Percentiles rank a stretch among this genome's conserved stretches.
Evolutionary conservation across 1,140 invertebrate genomes (phyloP).

Genomic region (Zaprionus davidi): DNA sequence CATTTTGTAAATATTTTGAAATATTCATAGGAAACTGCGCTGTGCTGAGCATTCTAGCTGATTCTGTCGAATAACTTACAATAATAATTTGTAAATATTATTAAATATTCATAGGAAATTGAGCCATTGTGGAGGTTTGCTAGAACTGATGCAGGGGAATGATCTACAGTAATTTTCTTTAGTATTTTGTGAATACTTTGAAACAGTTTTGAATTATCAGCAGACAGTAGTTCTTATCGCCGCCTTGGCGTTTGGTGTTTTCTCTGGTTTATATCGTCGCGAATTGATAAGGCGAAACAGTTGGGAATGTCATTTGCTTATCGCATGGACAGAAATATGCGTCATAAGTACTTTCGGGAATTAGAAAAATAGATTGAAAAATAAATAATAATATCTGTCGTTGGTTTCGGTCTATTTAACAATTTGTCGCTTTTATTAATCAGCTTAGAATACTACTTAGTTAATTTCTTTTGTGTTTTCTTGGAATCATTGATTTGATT

Average conservation of each 20-base stretch:
- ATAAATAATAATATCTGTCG: background rate
- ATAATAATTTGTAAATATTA: too few relatives aligned
- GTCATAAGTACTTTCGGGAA: background rate
- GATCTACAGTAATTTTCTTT: too few relatives aligned
- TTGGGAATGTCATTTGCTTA: background rate
- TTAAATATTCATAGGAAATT: too few relatives aligned
- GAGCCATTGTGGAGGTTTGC: too few relatives aligned
- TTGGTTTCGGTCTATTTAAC: slow-evolving; percentile 46
- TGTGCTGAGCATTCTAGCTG: too few relatives aligned
- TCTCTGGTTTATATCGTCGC: background rate
- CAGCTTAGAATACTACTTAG: slow-evolving; percentile 54
- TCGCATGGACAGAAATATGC: background rate
- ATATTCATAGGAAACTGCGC: too few relatives aligned
- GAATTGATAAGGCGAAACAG: slow-evolving; percentile 8
- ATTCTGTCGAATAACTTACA: too few relatives aligned
- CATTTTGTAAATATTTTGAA: too few relatives aligned
- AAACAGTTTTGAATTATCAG: background rate
- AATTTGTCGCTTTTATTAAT: slow-evolving; percentile 46
- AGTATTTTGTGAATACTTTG: too few relatives aligned
- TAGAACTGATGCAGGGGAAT: too few relatives aligned
- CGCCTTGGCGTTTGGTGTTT: background rate
- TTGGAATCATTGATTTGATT: slow-evolving; percentile 52
- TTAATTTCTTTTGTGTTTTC: slow-evolving; percentile 39
- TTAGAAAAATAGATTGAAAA: slow-evolving; percentile 1
- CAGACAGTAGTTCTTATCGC: background rate